Evolutionary conservation across 2,888 invertebrate species (phyloP), one percentile per base, ranked within the genome.

Genomic region (Thymelicus acteon): DNA sequence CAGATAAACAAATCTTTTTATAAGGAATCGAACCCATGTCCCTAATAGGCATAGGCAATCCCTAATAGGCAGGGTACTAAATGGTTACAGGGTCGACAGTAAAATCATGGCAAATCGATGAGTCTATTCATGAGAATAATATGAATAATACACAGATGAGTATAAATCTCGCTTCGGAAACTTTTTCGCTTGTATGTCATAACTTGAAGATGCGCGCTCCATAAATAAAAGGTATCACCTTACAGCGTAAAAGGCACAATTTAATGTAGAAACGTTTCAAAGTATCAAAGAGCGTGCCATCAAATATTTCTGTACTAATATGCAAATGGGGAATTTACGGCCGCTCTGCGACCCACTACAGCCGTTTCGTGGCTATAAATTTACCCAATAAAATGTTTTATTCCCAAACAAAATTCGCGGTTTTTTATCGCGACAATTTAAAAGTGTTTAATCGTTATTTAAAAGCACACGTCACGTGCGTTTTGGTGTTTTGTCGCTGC

Each of bases 281-380:
- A 8, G 49, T 47, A 47, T 60, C 67, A 67, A 67, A 67, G 61
- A 68, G 52, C 61, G 24, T 44, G 37, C 60, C 58, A 58, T 63
- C 62, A 69, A 57, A 69, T 69, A 69, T 69, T 69, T 62, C 68
- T 57, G 62, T 69, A 62, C 68, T 69, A 69, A 63, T 69, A 69
- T 69, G 63, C 69, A 69, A 69, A 69, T 60, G 69, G 58, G 10
- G 57, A 40, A 49, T 69, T 64, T 58, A 69, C 57, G 58, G 63
- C 58, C 58, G 69, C 58, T 49, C 63, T 58, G 69, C 37, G 69
- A 63, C 57, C 39, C 69, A 49, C 70, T 70, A 70, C 69, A 70
- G 63, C 69, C 69, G 69, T 60, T 70, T 60, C 37, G 69, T 52
- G 65, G 65, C 71, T 37, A 71, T 71, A 71, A 71, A 71, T 71